phyloP scores from a whole-genome alignment of 1,140 invertebrate species.

The Manduca sexta region DNA sequence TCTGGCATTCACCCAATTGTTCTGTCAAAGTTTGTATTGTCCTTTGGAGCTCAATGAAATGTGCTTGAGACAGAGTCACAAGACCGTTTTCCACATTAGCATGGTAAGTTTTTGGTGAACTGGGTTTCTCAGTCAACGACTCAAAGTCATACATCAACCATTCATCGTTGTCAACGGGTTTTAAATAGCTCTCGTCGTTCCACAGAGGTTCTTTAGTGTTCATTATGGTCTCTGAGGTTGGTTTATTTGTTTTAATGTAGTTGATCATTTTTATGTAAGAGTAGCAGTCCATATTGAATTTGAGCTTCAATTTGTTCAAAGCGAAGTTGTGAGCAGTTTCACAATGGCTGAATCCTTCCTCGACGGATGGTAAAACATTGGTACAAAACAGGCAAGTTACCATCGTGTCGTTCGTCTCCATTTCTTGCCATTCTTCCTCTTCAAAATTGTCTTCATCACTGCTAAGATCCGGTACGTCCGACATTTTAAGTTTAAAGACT shows the following conservation, averaged over 20 bases:
- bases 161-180: slow-evolving; percentile 85
- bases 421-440: slow-evolving; percentile 71
- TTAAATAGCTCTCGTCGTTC: slow-evolving; percentile 86
- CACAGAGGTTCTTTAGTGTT: slow-evolving; percentile 73
- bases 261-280: slow-evolving; percentile 92
- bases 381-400: slow-evolving; percentile 76
- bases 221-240: slow-evolving; percentile 74
- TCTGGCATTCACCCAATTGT: slow-evolving; percentile 73
- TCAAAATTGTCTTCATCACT: slow-evolving; percentile 62
- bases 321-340: slow-evolving; percentile 80
- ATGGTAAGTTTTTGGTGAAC: slow-evolving; percentile 62
- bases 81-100: slow-evolving; percentile 76
- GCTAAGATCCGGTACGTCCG: slow-evolving; percentile 66
- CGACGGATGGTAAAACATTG: slow-evolving; percentile 66
- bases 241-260: slow-evolving; percentile 82
- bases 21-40: slow-evolving; percentile 75
- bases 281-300: slow-evolving; percentile 86
- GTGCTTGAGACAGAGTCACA: slow-evolving; percentile 76
- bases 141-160: slow-evolving; percentile 86
- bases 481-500: slow-evolving; percentile 32
- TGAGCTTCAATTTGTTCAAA: slow-evolving; percentile 78
- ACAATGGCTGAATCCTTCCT: slow-evolving; percentile 75
- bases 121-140: slow-evolving; percentile 45
- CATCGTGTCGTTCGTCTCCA: slow-evolving; percentile 50
- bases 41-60: slow-evolving; percentile 77